phyloP scores from a whole-genome alignment of 2,888 invertebrate genomes.

The Dasysyrphus albostriatus region DNA sequence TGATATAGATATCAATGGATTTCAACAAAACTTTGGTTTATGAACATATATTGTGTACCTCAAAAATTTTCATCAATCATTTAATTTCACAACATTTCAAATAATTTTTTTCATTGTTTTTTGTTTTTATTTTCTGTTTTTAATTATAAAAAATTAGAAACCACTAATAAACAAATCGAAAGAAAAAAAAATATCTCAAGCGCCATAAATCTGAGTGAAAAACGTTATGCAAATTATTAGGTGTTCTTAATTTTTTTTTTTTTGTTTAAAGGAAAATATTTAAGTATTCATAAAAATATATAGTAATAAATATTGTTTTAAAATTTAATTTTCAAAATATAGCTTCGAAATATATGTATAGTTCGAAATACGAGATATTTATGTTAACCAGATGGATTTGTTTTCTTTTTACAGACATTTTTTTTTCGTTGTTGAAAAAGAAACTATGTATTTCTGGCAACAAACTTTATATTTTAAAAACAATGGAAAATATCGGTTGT shows the following conservation, averaged over 20 bases:
- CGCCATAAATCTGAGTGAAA: slow-evolving; percentile 5
- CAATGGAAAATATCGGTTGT: slow-evolving; percentile 47
- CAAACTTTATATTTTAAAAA: slow-evolving; percentile 12
- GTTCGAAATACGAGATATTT: slow-evolving; percentile 36
- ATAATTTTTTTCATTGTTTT: not conserved
- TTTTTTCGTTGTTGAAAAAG: not conserved
- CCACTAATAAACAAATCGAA: slow-evolving; percentile 26
- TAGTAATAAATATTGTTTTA: slow-evolving; percentile 46
- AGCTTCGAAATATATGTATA: slow-evolving; percentile 17
- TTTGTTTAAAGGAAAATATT: slow-evolving; percentile 34
- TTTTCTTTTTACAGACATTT: slow-evolving; percentile 10
- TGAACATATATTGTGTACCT: not conserved
- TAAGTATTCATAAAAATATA: slow-evolving; percentile 52
- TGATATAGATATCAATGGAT: slow-evolving; percentile 13
- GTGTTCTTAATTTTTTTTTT: slow-evolving; percentile 43
- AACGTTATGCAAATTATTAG: slow-evolving; percentile 31
- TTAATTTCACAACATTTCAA: slow-evolving; percentile 38
- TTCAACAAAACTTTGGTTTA: slow-evolving; percentile 35
- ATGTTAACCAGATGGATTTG: slow-evolving; percentile 39
- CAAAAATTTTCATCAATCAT: slow-evolving; percentile 51
- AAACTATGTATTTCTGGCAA: slow-evolving; percentile 51
- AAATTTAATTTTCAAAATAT: slow-evolving; percentile 51
- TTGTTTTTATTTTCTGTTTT: not conserved
- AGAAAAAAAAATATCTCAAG: slow-evolving; percentile 16
- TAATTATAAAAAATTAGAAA: slow-evolving; percentile 25